A percentile compares a stretch with the other conserved stretches of the same genome.
These are phyloP conservation scores for Lates calcarifer DNA, from an alignment of 2,113 vertebrate species.

Conservation along the genomic window DNA sequence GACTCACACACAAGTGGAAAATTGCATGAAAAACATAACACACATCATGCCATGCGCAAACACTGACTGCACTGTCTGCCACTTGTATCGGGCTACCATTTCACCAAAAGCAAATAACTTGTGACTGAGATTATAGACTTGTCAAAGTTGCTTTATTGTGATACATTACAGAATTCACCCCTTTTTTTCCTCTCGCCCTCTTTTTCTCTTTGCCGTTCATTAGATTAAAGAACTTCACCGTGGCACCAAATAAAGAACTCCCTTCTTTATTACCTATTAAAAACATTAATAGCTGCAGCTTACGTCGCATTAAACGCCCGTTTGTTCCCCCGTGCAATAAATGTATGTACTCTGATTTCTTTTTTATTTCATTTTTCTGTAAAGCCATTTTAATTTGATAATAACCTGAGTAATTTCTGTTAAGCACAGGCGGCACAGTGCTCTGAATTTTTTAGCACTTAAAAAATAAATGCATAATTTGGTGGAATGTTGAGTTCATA, in stretches of 20 bases:
- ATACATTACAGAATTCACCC: constrained; percentile 68
- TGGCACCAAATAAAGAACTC: constrained; percentile 64
- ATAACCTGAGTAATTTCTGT: constrained; percentile 68
- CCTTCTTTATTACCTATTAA: constrained; percentile 79
- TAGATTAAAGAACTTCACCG: constrained; percentile 64
- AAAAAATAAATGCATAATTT: constrained; percentile 72
- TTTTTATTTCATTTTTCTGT: constrained; percentile 70
- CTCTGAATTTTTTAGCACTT: constrained; percentile 55
- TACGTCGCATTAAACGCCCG: constrained; percentile 70
- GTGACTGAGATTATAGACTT: constrained; percentile 79
- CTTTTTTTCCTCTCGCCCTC: not conserved
- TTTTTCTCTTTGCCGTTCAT: constrained; percentile 44
- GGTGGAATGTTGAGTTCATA: constrained; percentile 85
- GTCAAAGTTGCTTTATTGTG: constrained; percentile 80
- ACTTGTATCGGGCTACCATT: constrained; percentile 55
- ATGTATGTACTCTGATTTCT: constrained; percentile 63
- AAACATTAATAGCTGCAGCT: constrained; percentile 72
- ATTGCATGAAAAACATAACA: constrained; percentile 74
- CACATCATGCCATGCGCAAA: constrained; percentile 62
- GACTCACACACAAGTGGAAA: constrained; percentile 71
- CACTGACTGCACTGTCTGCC: constrained; percentile 64
- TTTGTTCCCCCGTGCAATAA: constrained; percentile 76
- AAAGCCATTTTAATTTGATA: constrained; percentile 75
- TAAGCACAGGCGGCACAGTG: constrained; percentile 37
- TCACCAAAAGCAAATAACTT: constrained; percentile 76